phyloP scores from a whole-genome alignment of 2,797 vertebrate genomes.

The Liparis tanakae region DNA sequence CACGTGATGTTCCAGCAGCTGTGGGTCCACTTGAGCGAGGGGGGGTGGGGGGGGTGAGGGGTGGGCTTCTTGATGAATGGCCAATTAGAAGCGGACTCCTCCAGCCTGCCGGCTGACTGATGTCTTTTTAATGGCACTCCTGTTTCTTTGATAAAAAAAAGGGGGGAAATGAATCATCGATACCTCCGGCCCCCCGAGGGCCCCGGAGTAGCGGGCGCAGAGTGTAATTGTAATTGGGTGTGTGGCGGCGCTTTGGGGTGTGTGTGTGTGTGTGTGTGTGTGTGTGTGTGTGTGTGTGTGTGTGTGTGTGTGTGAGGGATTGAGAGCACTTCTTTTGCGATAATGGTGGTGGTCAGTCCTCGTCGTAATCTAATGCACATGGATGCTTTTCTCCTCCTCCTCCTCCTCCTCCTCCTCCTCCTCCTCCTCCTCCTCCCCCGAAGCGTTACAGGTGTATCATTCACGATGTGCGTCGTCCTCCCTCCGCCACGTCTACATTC shows the following conservation, averaged over 20 bases:
- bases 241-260: constrained; percentile 45
- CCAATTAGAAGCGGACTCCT: constrained; percentile 82
- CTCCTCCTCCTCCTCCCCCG: no score
- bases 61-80: constrained; percentile 83
- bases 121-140: constrained; percentile 86
- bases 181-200: constrained; percentile 58
- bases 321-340: constrained; percentile 17
- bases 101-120: constrained; percentile 83
- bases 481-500: constrained; percentile 14
- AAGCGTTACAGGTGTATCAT: constrained; percentile 46
- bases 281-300: constrained; percentile 19
- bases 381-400: constrained; percentile 34
- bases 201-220: constrained; percentile 50
- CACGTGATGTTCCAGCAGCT: constrained; percentile 75
- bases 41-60: constrained; percentile 34
- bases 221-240: constrained; percentile 77
- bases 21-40: constrained; percentile 72
- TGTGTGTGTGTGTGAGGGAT: constrained; percentile 4
- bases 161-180: constrained; percentile 83
- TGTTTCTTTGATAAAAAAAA: constrained; percentile 84
- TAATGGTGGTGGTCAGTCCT: constrained; percentile 44
- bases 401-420: no score
- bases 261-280: constrained; percentile 11
- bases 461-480: constrained; percentile 38
- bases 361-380: constrained; percentile 51